Percentiles rank a stretch among this genome's conserved stretches.
Conservation (phyloP, 2,888 invertebrate genomes). For the Ormyrus pomaceus region DNA sequence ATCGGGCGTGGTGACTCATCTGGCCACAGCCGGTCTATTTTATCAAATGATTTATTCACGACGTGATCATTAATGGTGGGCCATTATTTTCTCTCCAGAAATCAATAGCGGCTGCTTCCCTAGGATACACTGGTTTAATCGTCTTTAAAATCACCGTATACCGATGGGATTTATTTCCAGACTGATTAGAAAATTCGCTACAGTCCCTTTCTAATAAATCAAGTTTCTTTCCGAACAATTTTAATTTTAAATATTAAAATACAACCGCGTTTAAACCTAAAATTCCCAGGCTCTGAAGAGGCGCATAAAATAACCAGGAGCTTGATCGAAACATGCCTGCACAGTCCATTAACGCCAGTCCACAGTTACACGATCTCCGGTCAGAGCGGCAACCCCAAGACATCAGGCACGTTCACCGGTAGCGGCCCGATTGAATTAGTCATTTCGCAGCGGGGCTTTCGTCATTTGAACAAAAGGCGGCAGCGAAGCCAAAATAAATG, state of each 20-base stretch:
- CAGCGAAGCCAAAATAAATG: conserved; percentile 72
- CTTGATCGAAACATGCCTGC: too few relatives aligned
- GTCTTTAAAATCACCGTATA: conserved; percentile 36
- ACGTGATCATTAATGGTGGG: conserved; percentile 72
- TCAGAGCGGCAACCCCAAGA: background rate
- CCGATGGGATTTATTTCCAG: conserved; percentile 26
- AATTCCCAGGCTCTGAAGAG: background rate
- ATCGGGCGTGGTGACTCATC: conserved; percentile 16
- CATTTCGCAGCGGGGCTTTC: conserved; percentile 1
- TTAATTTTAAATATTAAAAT: background rate
- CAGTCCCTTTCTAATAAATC: background rate
- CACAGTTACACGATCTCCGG: background rate
- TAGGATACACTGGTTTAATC: conserved; percentile 40
- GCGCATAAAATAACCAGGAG: background rate
- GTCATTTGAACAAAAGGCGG: conserved; percentile 71
- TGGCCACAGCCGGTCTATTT: conserved; percentile 67
- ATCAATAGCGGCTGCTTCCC: conserved; percentile 66
- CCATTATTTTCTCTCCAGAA: conserved; percentile 72
- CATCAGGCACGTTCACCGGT: background rate
- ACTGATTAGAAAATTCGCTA: conserved; percentile 2
- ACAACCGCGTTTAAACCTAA: background rate
- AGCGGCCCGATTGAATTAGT: conserved; percentile 7
- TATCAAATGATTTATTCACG: conserved; percentile 74
- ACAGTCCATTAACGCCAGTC: background rate
- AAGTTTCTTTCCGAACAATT: background rate